A percentile compares a stretch with the other conserved stretches of the same genome.
phyloP scores from a whole-genome alignment of 2,113 vertebrate species.

The Mus spicilegus region DNA sequence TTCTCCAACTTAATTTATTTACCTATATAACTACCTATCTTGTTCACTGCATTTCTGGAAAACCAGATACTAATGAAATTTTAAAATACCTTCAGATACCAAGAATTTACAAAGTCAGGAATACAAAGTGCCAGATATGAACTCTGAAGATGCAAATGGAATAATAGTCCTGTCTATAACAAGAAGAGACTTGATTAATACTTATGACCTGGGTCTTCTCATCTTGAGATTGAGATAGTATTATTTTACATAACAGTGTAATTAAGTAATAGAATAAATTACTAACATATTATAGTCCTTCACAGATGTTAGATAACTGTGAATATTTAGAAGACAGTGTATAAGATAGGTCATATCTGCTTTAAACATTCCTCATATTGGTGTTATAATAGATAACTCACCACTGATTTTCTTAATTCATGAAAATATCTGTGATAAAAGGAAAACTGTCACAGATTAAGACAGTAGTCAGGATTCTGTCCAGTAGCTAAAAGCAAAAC shows the following conservation, averaged over 20 bases:
- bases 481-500: background rate
- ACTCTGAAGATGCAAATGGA: background rate
- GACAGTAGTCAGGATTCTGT: conserved; percentile 1
- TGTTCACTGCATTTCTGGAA: background rate
- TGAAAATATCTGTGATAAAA: conserved; percentile 29
- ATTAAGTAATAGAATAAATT: background rate
- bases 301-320: background rate
- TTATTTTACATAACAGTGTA: conserved; percentile 25
- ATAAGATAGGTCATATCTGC: background rate
- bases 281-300: background rate
- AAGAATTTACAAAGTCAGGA: background rate
- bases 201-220: background rate
- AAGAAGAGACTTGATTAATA: background rate
- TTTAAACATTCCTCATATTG: conserved; percentile 6
- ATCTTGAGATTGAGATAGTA: background rate
- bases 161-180: background rate
- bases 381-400: background rate
- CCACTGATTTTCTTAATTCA: background rate
- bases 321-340: background rate
- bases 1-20: conserved; percentile 22
- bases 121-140: background rate
- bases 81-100: background rate
- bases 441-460: background rate
- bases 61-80: conserved; percentile 34
- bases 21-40: background rate